A percentile compares a stretch with the other conserved stretches of the same genome.
phyloP scores from a whole-genome alignment of 2,888 invertebrate species.

The Aromia moschata region DNA sequence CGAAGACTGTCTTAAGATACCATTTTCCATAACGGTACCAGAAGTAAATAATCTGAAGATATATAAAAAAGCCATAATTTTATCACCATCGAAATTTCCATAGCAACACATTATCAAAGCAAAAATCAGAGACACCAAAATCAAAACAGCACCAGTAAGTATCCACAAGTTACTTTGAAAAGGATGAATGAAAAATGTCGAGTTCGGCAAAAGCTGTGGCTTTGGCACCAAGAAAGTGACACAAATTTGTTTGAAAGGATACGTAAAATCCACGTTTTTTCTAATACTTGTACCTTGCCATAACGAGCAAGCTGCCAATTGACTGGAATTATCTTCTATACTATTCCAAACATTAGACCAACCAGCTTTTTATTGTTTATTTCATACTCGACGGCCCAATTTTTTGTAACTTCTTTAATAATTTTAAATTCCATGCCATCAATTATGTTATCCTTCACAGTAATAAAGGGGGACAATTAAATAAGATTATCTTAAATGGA shows the following conservation, averaged over 20 bases:
- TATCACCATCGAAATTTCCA: neutral
- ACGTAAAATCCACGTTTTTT: conserved; percentile 14
- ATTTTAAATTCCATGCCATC: conserved; percentile 18
- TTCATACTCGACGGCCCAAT: conserved; percentile 22
- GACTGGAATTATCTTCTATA: neutral
- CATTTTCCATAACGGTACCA: conserved; percentile 10
- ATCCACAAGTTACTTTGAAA: conserved; percentile 25
- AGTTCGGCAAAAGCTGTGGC: conserved; percentile 29
- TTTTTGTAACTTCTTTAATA: conserved; percentile 12
- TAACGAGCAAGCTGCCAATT: conserved; percentile 14
- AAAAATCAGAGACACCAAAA: neutral
- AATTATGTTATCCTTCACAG: neutral
- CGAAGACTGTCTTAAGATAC: conserved; percentile 6
- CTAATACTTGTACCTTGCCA: conserved; percentile 4
- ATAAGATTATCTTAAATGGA: neutral
- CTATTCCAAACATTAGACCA: neutral
- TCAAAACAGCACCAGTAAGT: neutral
- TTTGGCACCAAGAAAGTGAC: conserved; percentile 42
- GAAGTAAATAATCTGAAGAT: neutral
- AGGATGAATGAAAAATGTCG: conserved; percentile 37
- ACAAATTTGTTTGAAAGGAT: conserved; percentile 24
- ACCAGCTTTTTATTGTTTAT: neutral
- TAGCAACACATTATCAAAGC: neutral
- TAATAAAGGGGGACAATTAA: conserved; percentile 16
- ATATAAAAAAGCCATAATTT: neutral